Evolutionary conservation across 2,888 invertebrate species (phyloP).

Genomic region (Serrognathus titanus): DNA sequence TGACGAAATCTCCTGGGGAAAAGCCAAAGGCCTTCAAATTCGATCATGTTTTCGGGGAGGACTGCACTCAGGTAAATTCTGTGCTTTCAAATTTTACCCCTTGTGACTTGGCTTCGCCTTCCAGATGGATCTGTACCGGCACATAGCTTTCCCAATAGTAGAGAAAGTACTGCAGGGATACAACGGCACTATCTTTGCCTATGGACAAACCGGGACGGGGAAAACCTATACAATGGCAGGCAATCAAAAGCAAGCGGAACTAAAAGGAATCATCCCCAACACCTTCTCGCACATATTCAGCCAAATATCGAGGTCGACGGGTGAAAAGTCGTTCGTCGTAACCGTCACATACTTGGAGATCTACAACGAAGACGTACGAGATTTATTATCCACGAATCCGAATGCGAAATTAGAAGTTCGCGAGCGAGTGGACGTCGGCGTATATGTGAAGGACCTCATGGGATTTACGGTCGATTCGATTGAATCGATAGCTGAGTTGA

Average conservation of each 20-base stretch:
- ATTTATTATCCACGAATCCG: constrained; percentile 83
- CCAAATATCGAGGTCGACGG: constrained; percentile 92
- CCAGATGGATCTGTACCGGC: constrained; percentile 90
- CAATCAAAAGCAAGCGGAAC: constrained; percentile 77
- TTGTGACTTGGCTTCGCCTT: constrained; percentile 22
- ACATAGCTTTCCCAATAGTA: constrained; percentile 94
- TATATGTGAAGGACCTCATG: constrained; percentile 96
- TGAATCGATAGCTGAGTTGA: constrained; percentile 45
- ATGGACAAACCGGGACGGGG: constrained; percentile 94
- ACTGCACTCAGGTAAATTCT: constrained; percentile 71
- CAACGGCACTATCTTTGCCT: constrained; percentile 91
- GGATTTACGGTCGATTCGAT: constrained; percentile 89
- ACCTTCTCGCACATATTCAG: constrained; percentile 99
- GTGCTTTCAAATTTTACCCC: constrained; percentile 4
- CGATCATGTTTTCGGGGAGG: constrained; percentile 88
- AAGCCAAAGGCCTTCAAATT: constrained; percentile 90
- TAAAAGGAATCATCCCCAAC: constrained; percentile 96
- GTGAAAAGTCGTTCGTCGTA: constrained; percentile 71
- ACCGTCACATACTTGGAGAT: constrained; percentile 98
- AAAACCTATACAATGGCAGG: constrained; percentile 99
- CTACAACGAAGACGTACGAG: constrained; percentile 98
- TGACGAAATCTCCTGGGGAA: constrained; percentile 69
- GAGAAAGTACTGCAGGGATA: constrained; percentile 95
- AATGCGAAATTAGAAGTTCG: constrained; percentile 85
- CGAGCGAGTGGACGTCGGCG: constrained; percentile 93